Conservation (phyloP, 2,113 vertebrate genomes). For the Chaetops frenatus region DNA sequence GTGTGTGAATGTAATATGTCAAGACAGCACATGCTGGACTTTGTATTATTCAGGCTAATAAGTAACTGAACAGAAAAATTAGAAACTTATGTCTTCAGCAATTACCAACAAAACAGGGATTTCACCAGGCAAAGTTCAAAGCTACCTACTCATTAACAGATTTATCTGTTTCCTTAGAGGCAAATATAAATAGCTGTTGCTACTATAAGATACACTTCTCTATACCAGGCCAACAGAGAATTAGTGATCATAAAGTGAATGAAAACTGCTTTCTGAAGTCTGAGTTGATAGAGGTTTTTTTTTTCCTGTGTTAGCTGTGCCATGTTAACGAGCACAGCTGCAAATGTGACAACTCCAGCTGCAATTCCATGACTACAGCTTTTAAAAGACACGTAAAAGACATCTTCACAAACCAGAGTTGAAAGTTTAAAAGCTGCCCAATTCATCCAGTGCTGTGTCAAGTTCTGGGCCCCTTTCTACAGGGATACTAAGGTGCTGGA, state of each 20-base stretch:
- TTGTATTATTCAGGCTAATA: not conserved
- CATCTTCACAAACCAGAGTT: not conserved
- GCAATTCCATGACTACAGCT: not conserved
- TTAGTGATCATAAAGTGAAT: not conserved
- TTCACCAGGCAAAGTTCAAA: not conserved
- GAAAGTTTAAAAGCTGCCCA: not conserved
- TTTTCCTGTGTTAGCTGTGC: not conserved
- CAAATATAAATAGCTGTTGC: not conserved
- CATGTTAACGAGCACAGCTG: not conserved
- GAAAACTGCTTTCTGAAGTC: not conserved
- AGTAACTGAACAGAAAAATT: not conserved
- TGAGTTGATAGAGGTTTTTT: not conserved
- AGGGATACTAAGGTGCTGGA: not conserved
- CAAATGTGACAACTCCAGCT: not conserved
- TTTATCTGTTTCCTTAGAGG: not conserved
- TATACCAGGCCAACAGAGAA: not conserved
- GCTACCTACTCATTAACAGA: not conserved
- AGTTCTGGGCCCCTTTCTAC: not conserved
- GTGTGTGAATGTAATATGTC: accelerated
- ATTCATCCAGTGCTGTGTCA: not conserved
- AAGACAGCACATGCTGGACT: not conserved
- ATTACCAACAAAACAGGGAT: not conserved
- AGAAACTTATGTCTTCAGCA: not conserved
- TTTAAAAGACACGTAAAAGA: not conserved
- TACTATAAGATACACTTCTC: not conserved